A percentile compares a stretch with the other conserved stretches of the same genome.
These are phyloP conservation scores for Proisotoma minuta DNA, from an alignment of 2,888 invertebrate species.

Conservation along the genomic window DNA sequence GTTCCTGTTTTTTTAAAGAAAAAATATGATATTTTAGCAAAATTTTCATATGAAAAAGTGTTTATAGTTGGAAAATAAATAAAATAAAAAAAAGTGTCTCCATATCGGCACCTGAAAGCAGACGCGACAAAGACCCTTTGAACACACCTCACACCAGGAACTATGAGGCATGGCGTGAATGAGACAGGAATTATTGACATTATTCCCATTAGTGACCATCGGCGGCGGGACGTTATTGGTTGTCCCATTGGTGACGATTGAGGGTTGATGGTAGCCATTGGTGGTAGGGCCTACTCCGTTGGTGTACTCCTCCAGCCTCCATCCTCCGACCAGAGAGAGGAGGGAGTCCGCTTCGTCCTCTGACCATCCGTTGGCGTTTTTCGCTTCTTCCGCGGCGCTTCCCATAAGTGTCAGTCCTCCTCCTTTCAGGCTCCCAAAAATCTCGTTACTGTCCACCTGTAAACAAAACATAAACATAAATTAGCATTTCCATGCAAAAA, in stretches of 20 bases:
- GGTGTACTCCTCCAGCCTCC: conserved; percentile 41
- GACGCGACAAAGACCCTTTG: conserved; percentile 44
- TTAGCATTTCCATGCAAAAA: too few relatives aligned
- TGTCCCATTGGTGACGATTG: not conserved
- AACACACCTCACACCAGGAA: conserved; percentile 46
- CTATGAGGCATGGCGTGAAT: conserved; percentile 46
- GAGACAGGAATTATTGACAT: conserved; percentile 37
- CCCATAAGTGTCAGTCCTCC: conserved; percentile 37
- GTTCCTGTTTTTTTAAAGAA: conserved; percentile 35
- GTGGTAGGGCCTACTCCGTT: conserved; percentile 2
- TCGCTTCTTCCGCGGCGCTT: conserved; percentile 39
- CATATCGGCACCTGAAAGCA: conserved; percentile 40
- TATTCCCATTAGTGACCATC: conserved; percentile 19
- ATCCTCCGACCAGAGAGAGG: conserved; percentile 40
- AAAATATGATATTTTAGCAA: not conserved
- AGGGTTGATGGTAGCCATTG: conserved; percentile 5
- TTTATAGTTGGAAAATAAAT: too few relatives aligned
- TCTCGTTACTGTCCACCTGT: conserved; percentile 23
- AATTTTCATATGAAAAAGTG: conserved; percentile 1
- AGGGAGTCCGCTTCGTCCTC: conserved; percentile 43
- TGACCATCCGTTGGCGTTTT: conserved; percentile 31
- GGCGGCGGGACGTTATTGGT: too few relatives aligned
- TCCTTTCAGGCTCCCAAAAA: not conserved
- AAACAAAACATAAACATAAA: conserved; percentile 12
- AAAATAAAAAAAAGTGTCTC: too few relatives aligned